Base-by-base conservation (phyloP, 2,113 vertebrate genomes). In the Nycticebus coucang region DNA sequence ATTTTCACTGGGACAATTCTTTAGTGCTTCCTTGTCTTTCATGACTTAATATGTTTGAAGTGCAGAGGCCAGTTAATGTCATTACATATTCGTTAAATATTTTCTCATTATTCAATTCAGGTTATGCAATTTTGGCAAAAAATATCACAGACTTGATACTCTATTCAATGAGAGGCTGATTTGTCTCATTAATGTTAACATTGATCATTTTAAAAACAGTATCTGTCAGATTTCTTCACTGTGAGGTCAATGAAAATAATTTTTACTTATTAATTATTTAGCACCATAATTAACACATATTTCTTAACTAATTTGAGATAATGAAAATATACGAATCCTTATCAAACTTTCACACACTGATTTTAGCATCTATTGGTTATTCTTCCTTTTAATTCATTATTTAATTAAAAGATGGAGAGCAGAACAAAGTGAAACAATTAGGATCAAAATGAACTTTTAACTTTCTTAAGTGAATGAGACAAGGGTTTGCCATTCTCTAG, bases 111-210 rank as follows among this genome's bases (percentile, higher is more conserved):
- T 88, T 87, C 41, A 75, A 81, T 82, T 97, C 28, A 82, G 28
- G 14, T n/a, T 78, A 64, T 85, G 35, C 3, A 59, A 66, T 79
- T 95, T 94, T 53, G 22, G 50, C 53, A 90, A 80, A 80, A 94
- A 87, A 72, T 35, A 66, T 28, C 77, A 53, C 15, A 75, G 11
- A 80, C 83, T 89, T 37, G 33, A 55, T 66, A 90, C 13, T 37
- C 7, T 81, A n/a, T 41, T 72, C 22, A 64, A 72, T 30, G 30
- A 4, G n/a, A 89, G 24, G 7, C 45, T 87, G 19, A 62, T 55
- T 88, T 91, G 50, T 59, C 26, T 14, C 35, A 60, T 45, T 59
- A 37, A 69, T 41, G 24, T 41, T 75, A 30, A 45, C 5, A n/a
- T 94, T 91, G 60, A 62, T 91, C 41, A 64, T 7, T 78, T 89